phyloP scores from a whole-genome alignment of 2,888 invertebrate species.

The Scrobipalpa atriplicella region DNA sequence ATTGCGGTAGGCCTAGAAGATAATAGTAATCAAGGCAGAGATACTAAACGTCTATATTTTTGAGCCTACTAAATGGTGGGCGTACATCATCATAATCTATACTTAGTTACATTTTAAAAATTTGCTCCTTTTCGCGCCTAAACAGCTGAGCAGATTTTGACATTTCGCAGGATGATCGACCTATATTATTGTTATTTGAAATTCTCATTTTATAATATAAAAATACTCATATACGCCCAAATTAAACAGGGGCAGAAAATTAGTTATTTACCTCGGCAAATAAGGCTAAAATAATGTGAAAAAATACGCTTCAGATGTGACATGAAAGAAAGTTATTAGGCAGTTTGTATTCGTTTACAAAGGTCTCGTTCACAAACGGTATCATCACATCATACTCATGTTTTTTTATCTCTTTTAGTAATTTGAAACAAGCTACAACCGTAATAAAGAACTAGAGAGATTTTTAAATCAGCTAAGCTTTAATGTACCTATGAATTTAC shows the following conservation, averaged over 20 bases:
- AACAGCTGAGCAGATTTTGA: no score
- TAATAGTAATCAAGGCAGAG: conserved; percentile 53
- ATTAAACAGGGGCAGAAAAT: no score
- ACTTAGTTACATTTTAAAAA: no score
- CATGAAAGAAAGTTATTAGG: neutral
- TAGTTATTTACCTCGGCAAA: neutral
- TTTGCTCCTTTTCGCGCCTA: no score
- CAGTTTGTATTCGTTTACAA: conserved; percentile 8
- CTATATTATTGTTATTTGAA: no score
- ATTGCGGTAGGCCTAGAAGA: conserved; percentile 52
- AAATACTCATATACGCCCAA: neutral
- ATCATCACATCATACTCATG: neutral
- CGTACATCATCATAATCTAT: no score
- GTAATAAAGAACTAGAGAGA: neutral
- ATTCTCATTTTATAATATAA: no score
- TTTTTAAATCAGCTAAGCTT: neutral
- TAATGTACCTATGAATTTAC: neutral
- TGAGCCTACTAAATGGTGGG: conserved; percentile 31
- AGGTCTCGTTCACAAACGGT: neutral
- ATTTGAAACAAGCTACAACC: neutral
- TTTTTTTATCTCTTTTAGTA: conserved; percentile 6
- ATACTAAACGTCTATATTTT: conserved; percentile 42
- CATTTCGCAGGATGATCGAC: no score
- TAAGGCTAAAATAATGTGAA: neutral
- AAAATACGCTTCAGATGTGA: conserved; percentile 1